A percentile compares a stretch with the other conserved stretches of the same genome.
Evolutionary conservation across 2,888 invertebrate genomes (phyloP).

Genomic region (Galeruca laticollis): DNA sequence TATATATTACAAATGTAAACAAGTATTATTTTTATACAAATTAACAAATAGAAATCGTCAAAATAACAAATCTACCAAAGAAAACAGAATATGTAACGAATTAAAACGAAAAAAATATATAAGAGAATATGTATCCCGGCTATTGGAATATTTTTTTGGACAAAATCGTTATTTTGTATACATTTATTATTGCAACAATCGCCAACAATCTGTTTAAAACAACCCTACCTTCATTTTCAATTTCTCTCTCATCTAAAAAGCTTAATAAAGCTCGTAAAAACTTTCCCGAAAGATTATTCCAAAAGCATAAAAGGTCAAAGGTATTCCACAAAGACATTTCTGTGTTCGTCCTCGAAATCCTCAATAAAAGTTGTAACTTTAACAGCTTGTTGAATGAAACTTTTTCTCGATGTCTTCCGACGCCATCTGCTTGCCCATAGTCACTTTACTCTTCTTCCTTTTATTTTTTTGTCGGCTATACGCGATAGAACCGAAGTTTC

Average conservation of each 20-base stretch:
- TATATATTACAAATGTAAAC: no score
- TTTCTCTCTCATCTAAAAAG: conserved; percentile 23
- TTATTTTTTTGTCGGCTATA: conserved; percentile 22
- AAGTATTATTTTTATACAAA: no score
- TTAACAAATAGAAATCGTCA: no score
- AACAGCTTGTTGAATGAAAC: conserved; percentile 46
- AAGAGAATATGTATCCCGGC: no score
- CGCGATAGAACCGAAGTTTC: conserved; percentile 28
- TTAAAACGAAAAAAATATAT: no score
- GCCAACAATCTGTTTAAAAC: background rate
- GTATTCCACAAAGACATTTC: conserved; percentile 41
- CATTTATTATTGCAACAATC: no score
- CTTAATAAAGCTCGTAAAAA: conserved; percentile 30
- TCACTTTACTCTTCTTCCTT: background rate
- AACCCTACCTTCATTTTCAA: conserved; percentile 32
- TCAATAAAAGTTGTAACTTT: conserved; percentile 43
- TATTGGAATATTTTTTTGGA: no score
- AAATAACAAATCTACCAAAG: no score
- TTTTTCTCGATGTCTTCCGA: conserved; percentile 37
- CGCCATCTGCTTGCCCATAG: conserved; percentile 40
- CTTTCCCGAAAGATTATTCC: conserved; percentile 35
- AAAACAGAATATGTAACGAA: no score
- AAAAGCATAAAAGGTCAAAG: conserved; percentile 29
- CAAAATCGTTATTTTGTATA: no score
- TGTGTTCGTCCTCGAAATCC: conserved; percentile 31